These are phyloP conservation scores for Furcifer pardalis DNA, from an alignment of 2,797 vertebrate genomes.

Conservation along the genomic window DNA sequence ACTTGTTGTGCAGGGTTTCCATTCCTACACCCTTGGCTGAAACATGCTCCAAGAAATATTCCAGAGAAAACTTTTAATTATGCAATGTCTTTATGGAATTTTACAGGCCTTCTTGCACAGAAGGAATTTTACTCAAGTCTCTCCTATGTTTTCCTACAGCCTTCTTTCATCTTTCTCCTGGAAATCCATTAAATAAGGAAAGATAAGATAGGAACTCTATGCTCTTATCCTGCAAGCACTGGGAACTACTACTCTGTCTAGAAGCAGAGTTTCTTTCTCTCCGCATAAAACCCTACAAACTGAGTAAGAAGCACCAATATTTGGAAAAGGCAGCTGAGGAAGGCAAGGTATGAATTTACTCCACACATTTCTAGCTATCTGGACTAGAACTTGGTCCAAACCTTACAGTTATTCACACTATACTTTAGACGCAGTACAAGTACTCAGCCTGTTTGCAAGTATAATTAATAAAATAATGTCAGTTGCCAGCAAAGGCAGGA, in stretches of 20 bases:
- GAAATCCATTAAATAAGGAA: background rate
- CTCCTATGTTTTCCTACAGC: background rate
- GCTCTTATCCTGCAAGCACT: background rate
- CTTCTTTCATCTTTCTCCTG: background rate
- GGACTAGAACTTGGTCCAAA: background rate
- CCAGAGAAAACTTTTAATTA: background rate
- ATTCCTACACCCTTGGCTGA: background rate
- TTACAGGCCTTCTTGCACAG: background rate
- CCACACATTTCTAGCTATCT: background rate
- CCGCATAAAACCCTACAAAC: background rate
- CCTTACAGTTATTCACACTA: background rate
- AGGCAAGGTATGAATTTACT: background rate
- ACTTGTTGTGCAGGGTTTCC: background rate
- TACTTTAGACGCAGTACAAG: background rate
- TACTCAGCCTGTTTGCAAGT: too few relatives aligned
- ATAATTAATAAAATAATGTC: too few relatives aligned
- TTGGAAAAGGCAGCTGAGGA: background rate
- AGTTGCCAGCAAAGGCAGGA: too few relatives aligned
- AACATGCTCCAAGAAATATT: background rate
- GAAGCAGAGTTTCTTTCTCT: background rate
- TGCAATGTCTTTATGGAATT: background rate
- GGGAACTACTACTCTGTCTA: background rate
- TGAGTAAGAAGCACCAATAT: background rate
- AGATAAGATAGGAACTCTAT: background rate
- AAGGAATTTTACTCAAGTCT: background rate